Percentiles rank a stretch among this genome's conserved stretches.
phyloP scores from a whole-genome alignment of 2,888 invertebrate genomes.

The Iphiclides podalirius region DNA sequence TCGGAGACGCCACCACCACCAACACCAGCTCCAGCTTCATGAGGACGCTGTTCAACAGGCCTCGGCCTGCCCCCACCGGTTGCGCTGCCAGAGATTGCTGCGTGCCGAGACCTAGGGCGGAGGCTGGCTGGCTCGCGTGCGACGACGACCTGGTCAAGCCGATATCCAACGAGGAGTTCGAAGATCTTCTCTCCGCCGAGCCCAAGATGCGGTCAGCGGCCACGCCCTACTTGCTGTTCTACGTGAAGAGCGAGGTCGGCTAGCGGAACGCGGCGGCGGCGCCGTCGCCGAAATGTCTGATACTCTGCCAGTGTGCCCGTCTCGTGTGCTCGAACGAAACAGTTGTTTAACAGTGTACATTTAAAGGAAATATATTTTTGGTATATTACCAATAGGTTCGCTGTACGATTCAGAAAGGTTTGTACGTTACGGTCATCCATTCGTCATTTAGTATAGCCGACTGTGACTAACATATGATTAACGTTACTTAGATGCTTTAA shows the following conservation, averaged over 20 bases:
- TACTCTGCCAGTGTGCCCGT: neutral
- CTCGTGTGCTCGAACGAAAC: constrained; percentile 9
- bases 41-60: constrained; percentile 61
- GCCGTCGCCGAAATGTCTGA: too few relatives aligned
- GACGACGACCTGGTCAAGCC: constrained; percentile 92
- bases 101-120: constrained; percentile 63
- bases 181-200: constrained; percentile 86
- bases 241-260: constrained; percentile 82
- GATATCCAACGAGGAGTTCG: constrained; percentile 88
- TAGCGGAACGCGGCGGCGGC: constrained; percentile 38
- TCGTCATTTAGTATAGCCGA: too few relatives aligned
- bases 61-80: constrained; percentile 45
- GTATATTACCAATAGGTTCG: constrained; percentile 19
- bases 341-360: constrained; percentile 12
- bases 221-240: constrained; percentile 93
- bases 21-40: constrained; percentile 57
- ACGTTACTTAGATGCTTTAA: constrained; percentile 10
- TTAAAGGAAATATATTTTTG: constrained; percentile 20
- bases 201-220: constrained; percentile 87
- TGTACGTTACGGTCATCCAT: constrained; percentile 3
- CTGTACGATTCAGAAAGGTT: neutral
- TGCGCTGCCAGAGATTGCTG: constrained; percentile 80
- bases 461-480: constrained; percentile 1
- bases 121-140: constrained; percentile 89
- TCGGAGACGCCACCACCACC: constrained; percentile 37